Evolutionary conservation across 2,113 vertebrate genomes (phyloP), one percentile per base, ranked within the genome.

Genomic region (Anarhynchus alexandrinus): DNA sequence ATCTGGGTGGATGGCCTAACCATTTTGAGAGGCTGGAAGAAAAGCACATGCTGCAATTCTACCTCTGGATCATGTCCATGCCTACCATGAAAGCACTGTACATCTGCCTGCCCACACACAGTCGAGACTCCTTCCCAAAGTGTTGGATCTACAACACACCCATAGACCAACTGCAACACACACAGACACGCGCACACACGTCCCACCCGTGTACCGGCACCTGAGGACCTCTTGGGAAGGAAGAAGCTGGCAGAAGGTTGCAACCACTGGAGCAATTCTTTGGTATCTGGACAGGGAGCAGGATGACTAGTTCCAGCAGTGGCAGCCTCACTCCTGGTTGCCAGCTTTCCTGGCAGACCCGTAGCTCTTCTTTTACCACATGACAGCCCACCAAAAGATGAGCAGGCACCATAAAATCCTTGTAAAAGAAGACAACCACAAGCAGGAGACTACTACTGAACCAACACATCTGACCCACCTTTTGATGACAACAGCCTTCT

Each of bases 101-200:
- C n/a, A 72, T 45, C 29, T 74, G 64, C 34, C 9, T 34, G 22
- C 19, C 34, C 38, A 67, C 10, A 12, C 8, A 55, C 6, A 49
- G 26, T 18, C 4, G 4, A 73, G 74, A 20, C 10, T 51, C 18
- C 40, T 59, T 65, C 25, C 47, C 66, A 59, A 90, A 94, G 23
- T 1, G 0, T 1, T 72, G 13, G 29, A 45, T 59, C 55, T 43
- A 14, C 23, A 17, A 22, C 43, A 72, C 15, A 45, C 19, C 11
- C 42, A 34, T 11, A 88, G 42, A 32, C 15, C 45, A 62, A 3
- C 45, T 43, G 12, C 65, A 62, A 19, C 42, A 59, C 22, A 36
- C 6, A n/a, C 5, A 52, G n/a, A 52, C 26, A 23, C 12, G 29
- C 1, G 14, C 26, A 74, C 65, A 55, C 13, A 6, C 1, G 3